Percentiles rank a stretch among this genome's conserved stretches.
phyloP scores from a whole-genome alignment of 2,888 invertebrate genomes.

The Ornithoptera alexandrae region DNA sequence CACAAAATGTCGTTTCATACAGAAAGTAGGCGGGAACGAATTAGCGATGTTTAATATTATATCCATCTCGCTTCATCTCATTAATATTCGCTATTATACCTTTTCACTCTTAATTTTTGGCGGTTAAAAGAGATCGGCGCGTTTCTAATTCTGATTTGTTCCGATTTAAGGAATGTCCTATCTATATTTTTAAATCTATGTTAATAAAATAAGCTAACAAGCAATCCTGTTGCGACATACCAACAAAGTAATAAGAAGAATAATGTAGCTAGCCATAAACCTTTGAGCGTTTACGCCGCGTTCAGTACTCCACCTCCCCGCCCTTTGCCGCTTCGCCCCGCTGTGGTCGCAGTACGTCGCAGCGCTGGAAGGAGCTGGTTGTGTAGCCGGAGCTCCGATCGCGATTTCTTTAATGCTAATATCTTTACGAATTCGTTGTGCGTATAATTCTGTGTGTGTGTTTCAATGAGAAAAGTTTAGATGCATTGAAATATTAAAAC shows the following conservation, averaged over 20 bases:
- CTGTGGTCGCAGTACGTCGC: slow-evolving; percentile 8
- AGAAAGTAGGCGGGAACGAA: too few relatives aligned
- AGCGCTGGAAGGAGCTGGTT: not conserved
- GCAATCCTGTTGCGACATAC: slow-evolving; percentile 22
- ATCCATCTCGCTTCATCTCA: too few relatives aligned
- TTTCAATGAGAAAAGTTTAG: not conserved
- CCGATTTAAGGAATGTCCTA: too few relatives aligned
- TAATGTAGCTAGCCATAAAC: slow-evolving; percentile 12
- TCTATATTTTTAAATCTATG: not conserved
- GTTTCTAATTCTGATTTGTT: too few relatives aligned
- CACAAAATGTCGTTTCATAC: too few relatives aligned
- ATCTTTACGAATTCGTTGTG: not conserved
- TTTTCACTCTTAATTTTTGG: too few relatives aligned
- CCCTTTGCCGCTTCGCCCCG: slow-evolving; percentile 1
- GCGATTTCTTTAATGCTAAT: not conserved
- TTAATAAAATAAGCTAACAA: slow-evolving; percentile 21
- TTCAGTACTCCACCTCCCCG: not conserved
- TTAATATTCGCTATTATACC: too few relatives aligned
- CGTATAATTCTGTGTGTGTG: not conserved
- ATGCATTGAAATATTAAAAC: not conserved
- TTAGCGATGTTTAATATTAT: too few relatives aligned
- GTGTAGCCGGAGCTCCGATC: not conserved
- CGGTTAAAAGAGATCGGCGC: too few relatives aligned
- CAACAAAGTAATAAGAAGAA: slow-evolving; percentile 15
- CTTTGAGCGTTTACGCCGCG: slow-evolving; percentile 22